phyloP scores from a whole-genome alignment of 2,797 vertebrate species.

The Myripristis jacobus region DNA sequence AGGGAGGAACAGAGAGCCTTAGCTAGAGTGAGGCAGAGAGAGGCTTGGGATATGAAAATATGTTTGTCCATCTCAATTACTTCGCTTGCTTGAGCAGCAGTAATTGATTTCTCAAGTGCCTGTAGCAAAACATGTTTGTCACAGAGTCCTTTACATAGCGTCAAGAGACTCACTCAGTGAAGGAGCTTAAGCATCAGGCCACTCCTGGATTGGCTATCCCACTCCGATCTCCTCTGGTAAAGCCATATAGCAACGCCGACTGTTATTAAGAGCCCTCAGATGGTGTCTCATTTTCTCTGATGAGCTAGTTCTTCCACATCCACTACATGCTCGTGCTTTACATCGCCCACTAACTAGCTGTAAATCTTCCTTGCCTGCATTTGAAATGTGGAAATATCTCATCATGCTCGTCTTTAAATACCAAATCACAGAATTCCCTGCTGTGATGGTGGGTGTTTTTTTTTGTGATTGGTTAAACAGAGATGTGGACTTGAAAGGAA shows the following conservation, averaged over 20 bases:
- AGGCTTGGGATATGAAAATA: neutral
- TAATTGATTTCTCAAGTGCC: neutral
- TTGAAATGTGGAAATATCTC: constrained; percentile 67
- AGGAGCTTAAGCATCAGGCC: neutral
- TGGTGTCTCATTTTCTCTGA: constrained; percentile 48
- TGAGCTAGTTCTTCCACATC: constrained; percentile 29
- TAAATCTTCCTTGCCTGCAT: constrained; percentile 53
- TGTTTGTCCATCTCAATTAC: too few relatives aligned
- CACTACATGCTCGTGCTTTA: constrained; percentile 27
- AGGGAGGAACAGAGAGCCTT: too few relatives aligned
- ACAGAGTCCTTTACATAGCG: neutral
- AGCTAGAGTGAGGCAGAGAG: neutral
- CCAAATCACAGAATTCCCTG: constrained; percentile 28
- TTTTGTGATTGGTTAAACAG: constrained; percentile 72
- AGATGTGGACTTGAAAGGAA: constrained; percentile 46
- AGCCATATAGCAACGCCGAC: constrained; percentile 29
- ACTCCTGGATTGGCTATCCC: neutral
- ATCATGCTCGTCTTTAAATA: constrained; percentile 45
- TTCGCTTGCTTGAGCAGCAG: neutral
- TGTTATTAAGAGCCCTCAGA: constrained; percentile 46
- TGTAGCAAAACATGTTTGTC: neutral
- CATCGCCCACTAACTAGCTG: constrained; percentile 30
- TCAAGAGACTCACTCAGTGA: neutral
- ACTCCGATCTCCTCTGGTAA: constrained; percentile 53
- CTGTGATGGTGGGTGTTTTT: constrained; percentile 53